These are phyloP conservation scores for Abscondita cerata DNA, from an alignment of 2,888 invertebrate genomes.

Conservation along the genomic window DNA sequence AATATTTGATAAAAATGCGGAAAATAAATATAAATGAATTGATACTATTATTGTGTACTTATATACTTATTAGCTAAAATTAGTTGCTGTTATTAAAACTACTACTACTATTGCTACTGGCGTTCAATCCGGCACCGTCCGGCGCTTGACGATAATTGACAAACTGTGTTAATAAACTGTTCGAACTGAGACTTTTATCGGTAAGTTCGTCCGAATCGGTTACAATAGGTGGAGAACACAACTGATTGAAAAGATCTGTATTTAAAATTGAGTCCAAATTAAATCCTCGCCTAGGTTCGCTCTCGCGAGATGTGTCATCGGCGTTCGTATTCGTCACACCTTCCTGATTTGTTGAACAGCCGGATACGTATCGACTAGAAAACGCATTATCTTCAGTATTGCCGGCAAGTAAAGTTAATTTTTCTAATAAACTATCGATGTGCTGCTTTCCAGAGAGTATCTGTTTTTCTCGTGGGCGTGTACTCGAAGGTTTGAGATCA, in stretches of 20 bases:
- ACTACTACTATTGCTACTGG: slow-evolving; percentile 7
- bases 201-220: slow-evolving; percentile 19
- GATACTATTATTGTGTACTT: too few relatives aligned
- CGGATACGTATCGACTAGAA: slow-evolving; percentile 52
- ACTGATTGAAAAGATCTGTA: slow-evolving; percentile 53
- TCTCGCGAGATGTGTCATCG: not conserved
- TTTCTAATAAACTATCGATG: slow-evolving; percentile 55
- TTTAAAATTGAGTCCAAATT: slow-evolving; percentile 48
- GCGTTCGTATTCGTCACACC: slow-evolving; percentile 21
- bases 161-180: slow-evolving; percentile 30
- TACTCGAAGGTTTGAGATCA: not conserved
- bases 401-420: slow-evolving; percentile 47
- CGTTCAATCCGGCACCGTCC: slow-evolving; percentile 42
- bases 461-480: slow-evolving; percentile 40
- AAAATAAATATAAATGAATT: too few relatives aligned
- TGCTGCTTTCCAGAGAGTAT: slow-evolving; percentile 50
- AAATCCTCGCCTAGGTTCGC: slow-evolving; percentile 4
- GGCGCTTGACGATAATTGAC: slow-evolving; percentile 39
- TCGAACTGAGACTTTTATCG: slow-evolving; percentile 27
- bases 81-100: not conserved
- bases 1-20: too few relatives aligned
- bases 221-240: slow-evolving; percentile 36
- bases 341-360: slow-evolving; percentile 51
- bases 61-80: not conserved
- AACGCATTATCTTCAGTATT: slow-evolving; percentile 42